Percentiles rank a stretch among this genome's conserved stretches.
Conservation (phyloP, 2,113 vertebrate species). For the Ursus arctos region DNA sequence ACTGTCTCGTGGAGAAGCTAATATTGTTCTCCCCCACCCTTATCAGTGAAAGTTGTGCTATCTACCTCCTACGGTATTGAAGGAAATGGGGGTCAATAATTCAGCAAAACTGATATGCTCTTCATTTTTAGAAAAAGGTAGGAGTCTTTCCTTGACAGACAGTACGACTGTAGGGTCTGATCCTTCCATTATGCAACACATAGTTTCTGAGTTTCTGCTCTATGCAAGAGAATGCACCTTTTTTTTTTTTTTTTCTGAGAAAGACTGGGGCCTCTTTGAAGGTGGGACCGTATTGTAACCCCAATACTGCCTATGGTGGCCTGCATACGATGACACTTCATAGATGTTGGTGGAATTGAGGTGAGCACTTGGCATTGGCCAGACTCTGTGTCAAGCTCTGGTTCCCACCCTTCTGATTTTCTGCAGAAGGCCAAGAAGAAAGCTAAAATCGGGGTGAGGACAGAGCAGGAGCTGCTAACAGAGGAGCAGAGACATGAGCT, state of each 20-base stretch:
- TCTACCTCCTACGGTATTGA: not conserved
- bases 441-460: not conserved
- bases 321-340: not conserved
- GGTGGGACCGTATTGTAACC: not conserved
- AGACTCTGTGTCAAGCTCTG: not conserved
- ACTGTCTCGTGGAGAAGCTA: not conserved
- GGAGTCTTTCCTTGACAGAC: not conserved
- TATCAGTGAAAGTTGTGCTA: not conserved
- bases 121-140: conserved; percentile 24
- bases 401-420: conserved; percentile 29
- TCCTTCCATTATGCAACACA: not conserved
- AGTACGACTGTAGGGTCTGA: not conserved
- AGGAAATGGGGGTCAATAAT: not conserved
- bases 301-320: not conserved
- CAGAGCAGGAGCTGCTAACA: not conserved
- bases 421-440: conserved; percentile 46
- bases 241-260: not conserved
- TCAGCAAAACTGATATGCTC: not conserved
- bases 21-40: not conserved
- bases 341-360: not conserved
- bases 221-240: not conserved
- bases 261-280: not conserved
- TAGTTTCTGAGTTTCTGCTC: not conserved
- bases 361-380: not conserved
- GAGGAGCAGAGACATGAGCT: not conserved